Conservation (phyloP, 2,113 vertebrate species). For the Sakesphorus luctuosus region DNA sequence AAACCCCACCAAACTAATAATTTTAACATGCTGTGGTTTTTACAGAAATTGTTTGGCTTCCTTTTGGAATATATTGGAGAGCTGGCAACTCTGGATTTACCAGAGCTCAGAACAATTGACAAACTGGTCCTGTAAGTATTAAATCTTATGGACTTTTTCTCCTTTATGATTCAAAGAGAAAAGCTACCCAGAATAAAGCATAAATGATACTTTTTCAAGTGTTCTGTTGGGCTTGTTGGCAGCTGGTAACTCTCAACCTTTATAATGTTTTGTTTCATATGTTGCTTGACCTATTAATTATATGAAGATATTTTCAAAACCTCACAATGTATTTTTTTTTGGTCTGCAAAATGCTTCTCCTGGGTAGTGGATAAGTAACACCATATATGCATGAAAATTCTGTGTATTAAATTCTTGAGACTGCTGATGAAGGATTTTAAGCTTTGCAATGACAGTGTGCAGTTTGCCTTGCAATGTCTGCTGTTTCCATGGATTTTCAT, state of each 20-base stretch:
- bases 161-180: not conserved
- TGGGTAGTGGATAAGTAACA: not conserved
- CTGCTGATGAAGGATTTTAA: not conserved
- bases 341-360: not conserved
- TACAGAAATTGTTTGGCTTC: conserved; percentile 90
- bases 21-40: not conserved
- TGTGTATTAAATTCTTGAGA: not conserved
- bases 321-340: not conserved
- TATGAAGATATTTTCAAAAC: not conserved
- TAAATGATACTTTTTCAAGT: not conserved
- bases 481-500: not conserved
- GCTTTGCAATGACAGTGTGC: not conserved
- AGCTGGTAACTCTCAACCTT: not conserved
- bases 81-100: conserved; percentile 78
- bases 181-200: not conserved
- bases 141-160: not conserved
- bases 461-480: not conserved
- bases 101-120: conserved; percentile 83
- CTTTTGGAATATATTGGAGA: conserved; percentile 90
- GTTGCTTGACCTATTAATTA: not conserved
- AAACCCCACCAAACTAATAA: not conserved
- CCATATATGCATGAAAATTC: not conserved
- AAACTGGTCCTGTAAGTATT: conserved; percentile 86
- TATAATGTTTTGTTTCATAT: not conserved
- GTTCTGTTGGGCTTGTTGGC: not conserved